Percentiles rank a stretch among this genome's conserved stretches.
Conservation (phyloP, 2,113 vertebrate species). For the Lampris megalopsis region DNA sequence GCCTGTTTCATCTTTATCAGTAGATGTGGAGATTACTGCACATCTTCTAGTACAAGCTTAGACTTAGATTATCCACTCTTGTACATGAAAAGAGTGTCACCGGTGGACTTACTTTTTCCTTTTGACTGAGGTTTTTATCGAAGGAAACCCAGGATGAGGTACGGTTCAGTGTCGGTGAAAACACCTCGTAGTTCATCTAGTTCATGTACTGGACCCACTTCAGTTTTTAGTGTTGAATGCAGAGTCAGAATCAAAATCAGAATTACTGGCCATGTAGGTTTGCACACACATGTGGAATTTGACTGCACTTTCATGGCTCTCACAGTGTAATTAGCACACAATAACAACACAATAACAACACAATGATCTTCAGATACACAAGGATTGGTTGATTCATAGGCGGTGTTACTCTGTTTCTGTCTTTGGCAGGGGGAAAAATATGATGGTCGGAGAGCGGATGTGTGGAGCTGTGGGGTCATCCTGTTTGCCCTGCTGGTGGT, state of each 20-base stretch:
- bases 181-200: not conserved
- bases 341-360: too few relatives aligned
- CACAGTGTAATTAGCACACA: too few relatives aligned
- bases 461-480: conserved; percentile 95
- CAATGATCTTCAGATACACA: too few relatives aligned
- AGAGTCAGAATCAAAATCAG: not conserved
- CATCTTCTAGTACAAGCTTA: not conserved
- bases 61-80: conserved; percentile 29
- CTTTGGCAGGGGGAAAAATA: conserved; percentile 90
- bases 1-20: not conserved
- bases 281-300: too few relatives aligned
- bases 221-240: not conserved
- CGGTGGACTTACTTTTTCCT: conserved; percentile 27
- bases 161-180: conserved; percentile 5
- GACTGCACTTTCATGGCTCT: too few relatives aligned
- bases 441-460: conserved; percentile 90
- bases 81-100: conserved; percentile 23
- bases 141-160: not conserved
- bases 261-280: too few relatives aligned
- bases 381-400: not conserved
- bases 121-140: conserved; percentile 10
- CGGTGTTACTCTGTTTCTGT: conserved; percentile 11
- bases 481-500: conserved; percentile 92
- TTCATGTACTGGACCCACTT: conserved; percentile 8
- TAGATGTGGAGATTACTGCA: not conserved